Evolutionary conservation across 2,113 vertebrate genomes (phyloP).

Genomic region (Cranoglanis bouderius): DNA sequence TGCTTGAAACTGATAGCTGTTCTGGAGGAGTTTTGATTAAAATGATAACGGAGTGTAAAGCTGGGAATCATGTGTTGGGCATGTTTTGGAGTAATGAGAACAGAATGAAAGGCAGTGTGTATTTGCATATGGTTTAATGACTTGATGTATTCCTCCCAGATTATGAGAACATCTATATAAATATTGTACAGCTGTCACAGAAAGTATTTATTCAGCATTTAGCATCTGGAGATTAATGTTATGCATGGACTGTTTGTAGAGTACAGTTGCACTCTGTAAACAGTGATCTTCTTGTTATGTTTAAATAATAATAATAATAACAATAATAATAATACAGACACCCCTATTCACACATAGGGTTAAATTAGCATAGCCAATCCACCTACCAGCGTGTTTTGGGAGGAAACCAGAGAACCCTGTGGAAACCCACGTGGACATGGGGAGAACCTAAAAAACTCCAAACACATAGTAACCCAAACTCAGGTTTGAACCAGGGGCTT

Average conservation of each 20-base stretch:
- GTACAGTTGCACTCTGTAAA: background rate
- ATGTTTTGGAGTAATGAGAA: constrained; percentile 9
- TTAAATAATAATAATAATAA: background rate
- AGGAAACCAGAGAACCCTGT: background rate
- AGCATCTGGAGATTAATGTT: constrained; percentile 5
- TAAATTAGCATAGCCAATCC: background rate
- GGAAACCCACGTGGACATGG: background rate
- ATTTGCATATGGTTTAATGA: background rate
- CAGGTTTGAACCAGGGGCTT: background rate
- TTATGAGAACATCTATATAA: background rate
- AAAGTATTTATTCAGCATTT: constrained; percentile 1
- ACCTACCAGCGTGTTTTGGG: background rate
- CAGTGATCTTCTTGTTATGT: background rate
- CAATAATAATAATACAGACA: background rate
- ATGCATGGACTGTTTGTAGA: background rate
- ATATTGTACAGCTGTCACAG: constrained; percentile 5
- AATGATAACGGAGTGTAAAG: background rate
- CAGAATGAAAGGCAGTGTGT: background rate
- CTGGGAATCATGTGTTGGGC: background rate
- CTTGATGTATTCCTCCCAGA: background rate
- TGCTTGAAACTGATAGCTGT: constrained; percentile 10
- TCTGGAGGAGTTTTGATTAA: constrained; percentile 23
- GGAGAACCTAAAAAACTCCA: background rate
- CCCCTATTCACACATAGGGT: background rate
- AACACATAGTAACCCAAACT: background rate